Evolutionary conservation across 2,888 invertebrate species (phyloP), one percentile per base, ranked within the genome.

Genomic region (Archips xylosteana): DNA sequence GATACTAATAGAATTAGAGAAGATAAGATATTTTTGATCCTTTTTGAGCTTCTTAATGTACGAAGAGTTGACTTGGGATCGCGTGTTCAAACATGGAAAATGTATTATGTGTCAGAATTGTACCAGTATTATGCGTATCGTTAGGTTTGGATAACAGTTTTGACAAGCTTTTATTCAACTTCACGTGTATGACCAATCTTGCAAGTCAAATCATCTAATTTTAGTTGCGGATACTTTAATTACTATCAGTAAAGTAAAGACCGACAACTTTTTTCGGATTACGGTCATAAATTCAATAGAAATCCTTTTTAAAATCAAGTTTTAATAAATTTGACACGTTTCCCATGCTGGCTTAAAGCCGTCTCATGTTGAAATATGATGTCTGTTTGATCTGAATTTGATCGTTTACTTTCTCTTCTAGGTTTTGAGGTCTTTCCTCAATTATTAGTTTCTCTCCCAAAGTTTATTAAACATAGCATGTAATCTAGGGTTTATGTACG

Each of bases 381-480:
- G 34, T 67, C n/a, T 59, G 57, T 57, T 68, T 67, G 62, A 63
- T 63, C 32, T 67, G 47, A 62, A 63, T 62, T 67, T 32, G 15
- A 71, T 51, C 49, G 51, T 72, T 72, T 62, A 47, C 62, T 62
- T 72, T 72, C 47, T 57, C 61, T 42, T 62, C 15, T 67, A 45
- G 66, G 71, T 72, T 72, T 51, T 62, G 51, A 62, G 67, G 54
- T 45, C 47, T 62, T 57, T 67, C 34, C 45, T n/a, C 62, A 67
- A 67, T 49, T 47, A n/a, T 49, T 47, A 63, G 15, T 6, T 59
- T 39, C 15, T 45, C 10, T 62, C 42, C 1, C 42, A 15, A 15
- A 9, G 23, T 23, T 23, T 23, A 23, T 23, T 23, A 23, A 23
- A 23, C 23, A 23, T 23, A 23, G 23, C 23, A 23, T 23, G 1